These are phyloP conservation scores for Phyllopteryx taeniolatus DNA, from an alignment of 2,113 vertebrate species.

Conservation along the genomic window DNA sequence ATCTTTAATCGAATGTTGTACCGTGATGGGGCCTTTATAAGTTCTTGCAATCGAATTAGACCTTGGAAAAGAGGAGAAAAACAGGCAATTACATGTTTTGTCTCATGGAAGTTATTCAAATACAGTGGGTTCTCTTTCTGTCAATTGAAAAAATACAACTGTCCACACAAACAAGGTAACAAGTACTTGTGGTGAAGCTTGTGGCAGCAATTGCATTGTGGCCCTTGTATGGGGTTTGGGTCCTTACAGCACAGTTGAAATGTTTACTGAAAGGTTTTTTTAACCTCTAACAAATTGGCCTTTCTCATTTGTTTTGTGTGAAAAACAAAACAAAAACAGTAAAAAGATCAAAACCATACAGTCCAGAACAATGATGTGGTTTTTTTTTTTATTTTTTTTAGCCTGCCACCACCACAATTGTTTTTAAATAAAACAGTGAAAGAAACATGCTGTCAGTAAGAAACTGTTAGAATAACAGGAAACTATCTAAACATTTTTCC, in stretches of 20 bases:
- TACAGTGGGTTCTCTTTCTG: background rate
- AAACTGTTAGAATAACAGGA: too few relatives aligned
- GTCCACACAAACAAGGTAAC: background rate
- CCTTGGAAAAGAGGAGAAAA: conserved; percentile 73
- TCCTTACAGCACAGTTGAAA: background rate
- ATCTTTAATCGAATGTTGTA: conserved; percentile 98
- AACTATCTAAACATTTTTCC: too few relatives aligned
- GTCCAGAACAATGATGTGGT: background rate
- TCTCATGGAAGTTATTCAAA: conserved; percentile 1
- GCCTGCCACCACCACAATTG: too few relatives aligned
- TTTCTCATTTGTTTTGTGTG: background rate
- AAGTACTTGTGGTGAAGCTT: background rate
- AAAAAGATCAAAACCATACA: background rate
- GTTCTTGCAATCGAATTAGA: conserved; percentile 96
- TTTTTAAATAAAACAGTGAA: too few relatives aligned
- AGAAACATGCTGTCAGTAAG: too few relatives aligned
- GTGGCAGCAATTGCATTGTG: background rate
- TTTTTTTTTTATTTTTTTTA: too few relatives aligned
- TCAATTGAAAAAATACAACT: background rate
- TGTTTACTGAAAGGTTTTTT: background rate
- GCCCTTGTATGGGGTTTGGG: background rate
- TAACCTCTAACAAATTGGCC: background rate
- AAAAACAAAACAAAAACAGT: too few relatives aligned
- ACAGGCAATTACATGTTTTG: conserved; percentile 1
- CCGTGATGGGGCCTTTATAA: conserved; percentile 96